phyloP scores from a whole-genome alignment of 2,797 vertebrate genomes.

The Arnoldichthys spilopterus region DNA sequence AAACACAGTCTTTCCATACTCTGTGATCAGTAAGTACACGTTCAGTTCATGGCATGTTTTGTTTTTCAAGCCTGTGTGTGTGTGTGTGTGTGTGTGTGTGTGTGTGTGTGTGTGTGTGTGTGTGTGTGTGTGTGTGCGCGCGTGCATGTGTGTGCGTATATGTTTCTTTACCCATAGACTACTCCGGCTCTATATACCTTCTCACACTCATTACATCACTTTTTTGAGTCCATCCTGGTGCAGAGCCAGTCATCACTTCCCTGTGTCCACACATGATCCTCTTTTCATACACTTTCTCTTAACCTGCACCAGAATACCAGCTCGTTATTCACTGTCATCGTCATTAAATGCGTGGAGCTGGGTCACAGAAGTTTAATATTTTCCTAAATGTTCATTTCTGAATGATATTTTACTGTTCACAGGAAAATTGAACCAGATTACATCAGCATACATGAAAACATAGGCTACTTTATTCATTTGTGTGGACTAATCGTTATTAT shows the following conservation, averaged over 20 bases:
- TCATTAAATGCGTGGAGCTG: background rate
- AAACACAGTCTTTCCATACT: slow-evolving; percentile 88
- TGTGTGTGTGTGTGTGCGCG: background rate
- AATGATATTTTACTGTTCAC: background rate
- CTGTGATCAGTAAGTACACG: slow-evolving; percentile 91
- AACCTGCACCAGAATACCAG: background rate
- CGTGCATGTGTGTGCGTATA: background rate
- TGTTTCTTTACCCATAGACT: slow-evolving; percentile 13
- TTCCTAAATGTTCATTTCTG: background rate
- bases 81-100: background rate
- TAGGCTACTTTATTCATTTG: too few relatives aligned
- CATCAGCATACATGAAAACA: too few relatives aligned
- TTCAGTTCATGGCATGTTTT: slow-evolving; percentile 69
- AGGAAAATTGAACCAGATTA: too few relatives aligned
- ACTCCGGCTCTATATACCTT: slow-evolving; percentile 29
- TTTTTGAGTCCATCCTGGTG: slow-evolving; percentile 17
- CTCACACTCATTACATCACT: slow-evolving; percentile 42
- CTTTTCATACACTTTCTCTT: slow-evolving; percentile 43
- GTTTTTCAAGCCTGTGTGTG: slow-evolving; percentile 13
- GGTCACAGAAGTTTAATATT: background rate
- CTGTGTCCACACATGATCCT: slow-evolving; percentile 32
- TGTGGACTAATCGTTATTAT: too few relatives aligned
- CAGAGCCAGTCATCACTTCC: slow-evolving; percentile 19
- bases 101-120: background rate
- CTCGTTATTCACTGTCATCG: background rate